Conservation (phyloP, 2,113 vertebrate genomes). For the Cyanoramphus novaezelandiae region DNA sequence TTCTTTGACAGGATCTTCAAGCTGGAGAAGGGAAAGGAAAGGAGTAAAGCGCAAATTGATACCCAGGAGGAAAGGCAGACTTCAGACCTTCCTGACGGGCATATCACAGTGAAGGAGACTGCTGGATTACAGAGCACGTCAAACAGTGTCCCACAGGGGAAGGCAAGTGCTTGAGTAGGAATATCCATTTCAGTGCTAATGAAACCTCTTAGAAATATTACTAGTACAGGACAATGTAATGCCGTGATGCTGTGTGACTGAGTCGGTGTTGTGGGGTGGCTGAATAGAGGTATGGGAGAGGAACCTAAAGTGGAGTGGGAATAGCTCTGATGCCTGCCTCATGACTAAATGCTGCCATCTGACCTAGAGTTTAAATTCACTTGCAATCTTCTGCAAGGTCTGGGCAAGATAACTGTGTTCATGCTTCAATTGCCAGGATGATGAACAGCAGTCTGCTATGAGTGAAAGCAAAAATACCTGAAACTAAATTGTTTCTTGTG, state of each 20-base stretch:
- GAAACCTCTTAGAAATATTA: not conserved
- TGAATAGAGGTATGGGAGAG: not conserved
- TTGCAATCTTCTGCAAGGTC: not conserved
- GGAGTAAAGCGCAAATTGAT: not conserved
- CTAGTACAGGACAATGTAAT: rapidly evolving
- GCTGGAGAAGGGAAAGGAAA: conserved; percentile 65
- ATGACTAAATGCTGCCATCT: not conserved
- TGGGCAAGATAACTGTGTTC: not conserved
- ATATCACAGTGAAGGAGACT: not conserved
- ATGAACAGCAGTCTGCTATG: not conserved
- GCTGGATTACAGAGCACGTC: not conserved
- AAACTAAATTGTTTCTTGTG: not conserved
- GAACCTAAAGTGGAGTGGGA: not conserved
- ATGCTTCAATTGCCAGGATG: not conserved
- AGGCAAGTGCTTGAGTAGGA: conserved; percentile 66
- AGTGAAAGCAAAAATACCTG: not conserved
- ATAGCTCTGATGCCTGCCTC: too few relatives aligned
- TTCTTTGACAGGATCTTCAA: conserved; percentile 82
- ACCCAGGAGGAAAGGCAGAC: not conserved
- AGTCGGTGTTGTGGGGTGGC: rapidly evolving
- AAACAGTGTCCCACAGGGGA: not conserved
- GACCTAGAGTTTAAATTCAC: not conserved
- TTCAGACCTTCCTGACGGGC: not conserved
- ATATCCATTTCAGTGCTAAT: rapidly evolving
- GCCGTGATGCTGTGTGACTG: not conserved